Conservation (phyloP, 1,140 invertebrate genomes). For the Araneus ventricosus region DNA sequence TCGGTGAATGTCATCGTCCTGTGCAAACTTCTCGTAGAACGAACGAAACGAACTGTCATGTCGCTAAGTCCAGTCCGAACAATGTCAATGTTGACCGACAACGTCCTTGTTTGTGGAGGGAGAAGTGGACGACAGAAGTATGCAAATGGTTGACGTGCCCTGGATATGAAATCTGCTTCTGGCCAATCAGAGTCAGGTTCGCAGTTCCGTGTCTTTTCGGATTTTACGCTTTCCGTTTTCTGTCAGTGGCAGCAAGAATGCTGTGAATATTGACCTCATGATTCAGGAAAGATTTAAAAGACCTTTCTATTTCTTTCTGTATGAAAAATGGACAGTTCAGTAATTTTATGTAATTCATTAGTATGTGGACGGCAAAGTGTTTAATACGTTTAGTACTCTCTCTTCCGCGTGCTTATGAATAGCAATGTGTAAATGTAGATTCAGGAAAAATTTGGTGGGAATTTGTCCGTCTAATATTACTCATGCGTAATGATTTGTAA, state of each 20-base stretch:
- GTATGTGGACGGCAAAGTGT: too few species aligned
- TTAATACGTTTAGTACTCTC: too few species aligned
- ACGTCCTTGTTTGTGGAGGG: slow-evolving; percentile 20
- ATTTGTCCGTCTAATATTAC: too few species aligned
- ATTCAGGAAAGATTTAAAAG: too few species aligned
- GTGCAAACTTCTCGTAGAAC: not conserved
- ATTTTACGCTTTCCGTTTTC: not conserved
- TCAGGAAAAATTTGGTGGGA: too few species aligned
- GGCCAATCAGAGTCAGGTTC: not conserved
- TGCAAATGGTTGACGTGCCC: slow-evolving; percentile 20
- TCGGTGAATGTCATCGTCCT: not conserved
- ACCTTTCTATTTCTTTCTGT: too few species aligned
- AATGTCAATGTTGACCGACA: slow-evolving; percentile 53
- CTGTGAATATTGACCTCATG: not conserved
- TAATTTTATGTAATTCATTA: too few species aligned
- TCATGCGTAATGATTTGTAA: too few species aligned
- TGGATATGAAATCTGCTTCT: not conserved
- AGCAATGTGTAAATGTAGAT: too few species aligned
- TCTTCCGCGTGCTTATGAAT: too few species aligned
- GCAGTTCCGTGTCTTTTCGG: not conserved
- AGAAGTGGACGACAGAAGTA: not conserved
- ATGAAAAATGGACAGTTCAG: too few species aligned
- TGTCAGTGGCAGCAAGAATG: not conserved
- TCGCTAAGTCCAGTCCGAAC: slow-evolving; percentile 46
- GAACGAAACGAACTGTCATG: not conserved